These are phyloP conservation scores for Shinisaurus crocodilurus DNA, from an alignment of 2,113 vertebrate species.

Conservation along the genomic window DNA sequence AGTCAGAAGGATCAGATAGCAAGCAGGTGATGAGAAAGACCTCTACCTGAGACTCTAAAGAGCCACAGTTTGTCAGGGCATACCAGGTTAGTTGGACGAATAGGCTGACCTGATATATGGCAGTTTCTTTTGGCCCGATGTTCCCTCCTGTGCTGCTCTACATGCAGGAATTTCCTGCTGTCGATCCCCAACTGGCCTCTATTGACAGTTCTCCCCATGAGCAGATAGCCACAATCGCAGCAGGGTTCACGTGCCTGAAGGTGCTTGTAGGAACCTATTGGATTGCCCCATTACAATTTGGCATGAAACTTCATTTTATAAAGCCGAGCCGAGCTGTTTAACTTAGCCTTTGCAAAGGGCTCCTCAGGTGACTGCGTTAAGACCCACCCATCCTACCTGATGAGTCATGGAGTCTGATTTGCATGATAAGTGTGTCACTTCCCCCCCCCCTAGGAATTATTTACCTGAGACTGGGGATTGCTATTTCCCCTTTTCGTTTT, in stretches of 20 bases:
- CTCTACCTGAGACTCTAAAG: too few relatives aligned
- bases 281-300: neutral
- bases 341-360: neutral
- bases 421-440: constrained; percentile 9
- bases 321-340: neutral
- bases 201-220: neutral
- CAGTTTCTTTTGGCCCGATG: too few relatives aligned
- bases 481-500: constrained; percentile 10
- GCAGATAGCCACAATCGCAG: too few relatives aligned
- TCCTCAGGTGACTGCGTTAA: neutral
- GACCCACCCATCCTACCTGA: neutral
- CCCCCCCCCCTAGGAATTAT: neutral
- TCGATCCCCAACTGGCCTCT: neutral
- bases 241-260: neutral
- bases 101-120: too few relatives aligned
- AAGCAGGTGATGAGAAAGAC: too few relatives aligned
- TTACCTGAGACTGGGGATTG: constrained; percentile 4
- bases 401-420: neutral
- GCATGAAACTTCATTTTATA: neutral
- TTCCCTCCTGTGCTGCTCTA: neutral
- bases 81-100: too few relatives aligned
- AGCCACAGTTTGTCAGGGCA: too few relatives aligned
- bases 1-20: too few relatives aligned
- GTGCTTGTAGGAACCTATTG: neutral
- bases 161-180: neutral